Base-by-base conservation (phyloP, 2,888 invertebrate species). In the Drosophila sordidula region DNA sequence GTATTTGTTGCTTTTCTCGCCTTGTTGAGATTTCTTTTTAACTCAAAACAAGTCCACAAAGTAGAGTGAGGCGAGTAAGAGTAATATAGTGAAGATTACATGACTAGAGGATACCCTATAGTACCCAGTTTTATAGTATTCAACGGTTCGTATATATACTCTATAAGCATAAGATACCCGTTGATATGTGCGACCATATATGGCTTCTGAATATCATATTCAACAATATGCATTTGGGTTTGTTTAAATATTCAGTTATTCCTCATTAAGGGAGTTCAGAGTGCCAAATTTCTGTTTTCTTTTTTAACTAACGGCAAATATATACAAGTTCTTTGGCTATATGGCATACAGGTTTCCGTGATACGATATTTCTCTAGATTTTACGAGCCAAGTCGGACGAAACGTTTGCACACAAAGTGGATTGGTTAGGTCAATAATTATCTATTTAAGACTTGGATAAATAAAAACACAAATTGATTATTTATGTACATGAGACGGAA, bases 31-130 rank as follows among this genome's bases (percentile, higher is more conserved):
- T 70, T 80, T 84, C 78, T 72, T 69, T 67, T 79, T 62, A 70
- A 68, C 78, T 68, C 67, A 65, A 78, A 77, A 77, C 77, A 77
- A 77, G 74, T 78, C 77, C 75, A 74, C 66, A 78, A 78, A 47
- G 63, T 57, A 63, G 75, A 52, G 63, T 71, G 76, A 62, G 70
- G 51, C 75, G 58, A 55, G 65, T 64, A 54, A 54, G 58, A 52
- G 38, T 26, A 45, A 16, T 25, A 8, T 26, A 14, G 6, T 25
- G 32, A 34, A 45, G 12, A 44, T 39, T 56, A 16, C n/a, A 41
- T 18, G 70, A 49, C 70, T 39, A 11, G 0, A n/a, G 25, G 22
- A 75, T 75, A 75, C 75, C 50, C 75, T 75, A 32, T 46, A 58
- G 6, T 0, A 22, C 12, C n/a, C n/a, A n/a, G n/a, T n/a, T n/a